Conservation (phyloP, 2,113 vertebrate genomes). For the Maccullochella peelii region DNA sequence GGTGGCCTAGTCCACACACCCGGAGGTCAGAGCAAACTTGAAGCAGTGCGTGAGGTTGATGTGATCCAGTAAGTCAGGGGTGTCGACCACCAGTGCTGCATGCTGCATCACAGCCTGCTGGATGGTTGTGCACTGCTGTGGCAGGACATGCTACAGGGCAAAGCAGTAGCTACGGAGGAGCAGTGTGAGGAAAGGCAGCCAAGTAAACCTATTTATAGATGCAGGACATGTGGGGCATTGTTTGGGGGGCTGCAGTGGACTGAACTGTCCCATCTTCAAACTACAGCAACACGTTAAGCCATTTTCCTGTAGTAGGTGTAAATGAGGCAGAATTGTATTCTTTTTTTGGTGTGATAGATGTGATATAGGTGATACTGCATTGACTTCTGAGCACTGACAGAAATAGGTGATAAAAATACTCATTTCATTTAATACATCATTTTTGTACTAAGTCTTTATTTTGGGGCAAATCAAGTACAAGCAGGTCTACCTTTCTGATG, state of each 20-base stretch:
- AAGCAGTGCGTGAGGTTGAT: conserved; percentile 43
- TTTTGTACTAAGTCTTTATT: no score
- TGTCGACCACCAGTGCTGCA: conserved; percentile 56
- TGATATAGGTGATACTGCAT: neutral
- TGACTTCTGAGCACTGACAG: conserved; percentile 15
- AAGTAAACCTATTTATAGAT: conserved; percentile 69
- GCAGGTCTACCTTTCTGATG: neutral
- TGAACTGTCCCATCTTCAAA: conserved; percentile 45
- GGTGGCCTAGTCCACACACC: neutral
- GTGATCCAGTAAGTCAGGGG: conserved; percentile 65
- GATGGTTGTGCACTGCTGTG: conserved; percentile 35
- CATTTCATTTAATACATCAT: no score
- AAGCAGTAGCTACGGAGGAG: conserved; percentile 47
- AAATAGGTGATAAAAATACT: conserved; percentile 25
- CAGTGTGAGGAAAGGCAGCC: conserved; percentile 44
- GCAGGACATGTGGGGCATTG: conserved; percentile 65
- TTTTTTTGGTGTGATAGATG: neutral
- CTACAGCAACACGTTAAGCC: neutral
- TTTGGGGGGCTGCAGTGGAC: conserved; percentile 47
- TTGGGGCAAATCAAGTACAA: neutral
- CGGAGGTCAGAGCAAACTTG: conserved; percentile 45
- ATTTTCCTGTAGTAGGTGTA: conserved; percentile 1
- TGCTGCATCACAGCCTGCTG: conserved; percentile 49
- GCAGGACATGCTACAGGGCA: conserved; percentile 58
- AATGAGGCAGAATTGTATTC: conserved; percentile 14